These are phyloP conservation scores for Molothrus ater DNA, from an alignment of 2,797 vertebrate species.

Conservation along the genomic window DNA sequence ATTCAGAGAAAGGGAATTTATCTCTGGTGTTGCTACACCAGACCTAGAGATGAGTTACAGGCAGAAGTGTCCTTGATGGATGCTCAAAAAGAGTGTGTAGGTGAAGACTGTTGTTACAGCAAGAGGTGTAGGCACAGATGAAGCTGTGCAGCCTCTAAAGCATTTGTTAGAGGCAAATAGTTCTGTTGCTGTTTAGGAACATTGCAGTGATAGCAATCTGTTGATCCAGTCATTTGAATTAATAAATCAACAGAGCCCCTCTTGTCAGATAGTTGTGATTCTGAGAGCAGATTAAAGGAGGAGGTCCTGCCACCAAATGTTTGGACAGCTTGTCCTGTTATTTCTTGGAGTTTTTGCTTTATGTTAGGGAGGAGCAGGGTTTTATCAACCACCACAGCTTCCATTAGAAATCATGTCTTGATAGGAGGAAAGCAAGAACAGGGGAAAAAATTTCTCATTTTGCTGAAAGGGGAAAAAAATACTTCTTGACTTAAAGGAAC, in stretches of 20 bases:
- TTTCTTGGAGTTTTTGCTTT: not conserved
- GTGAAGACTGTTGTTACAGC: not conserved
- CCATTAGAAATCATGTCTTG: not conserved
- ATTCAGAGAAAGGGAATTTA: not conserved
- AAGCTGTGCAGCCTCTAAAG: not conserved
- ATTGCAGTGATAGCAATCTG: not conserved
- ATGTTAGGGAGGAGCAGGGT: not conserved
- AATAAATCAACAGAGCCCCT: not conserved
- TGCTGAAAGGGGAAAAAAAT: fast-evolving
- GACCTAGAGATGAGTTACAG: not conserved
- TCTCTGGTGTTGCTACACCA: not conserved
- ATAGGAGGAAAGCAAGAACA: not conserved
- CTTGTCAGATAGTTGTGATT: not conserved
- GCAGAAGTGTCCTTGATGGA: not conserved
- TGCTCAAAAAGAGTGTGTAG: not conserved
- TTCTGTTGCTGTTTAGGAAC: not conserved
- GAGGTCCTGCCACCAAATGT: not conserved
- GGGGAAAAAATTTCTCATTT: not conserved
- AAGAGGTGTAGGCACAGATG: not conserved
- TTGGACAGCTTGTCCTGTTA: not conserved
- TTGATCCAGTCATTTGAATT: not conserved
- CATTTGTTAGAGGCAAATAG: not conserved
- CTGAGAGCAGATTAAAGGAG: not conserved
- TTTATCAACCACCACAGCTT: not conserved
- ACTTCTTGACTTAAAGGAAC: not conserved